These are phyloP conservation scores for Poecilus cupreus DNA, from an alignment of 2,888 invertebrate genomes.

Conservation along the genomic window DNA sequence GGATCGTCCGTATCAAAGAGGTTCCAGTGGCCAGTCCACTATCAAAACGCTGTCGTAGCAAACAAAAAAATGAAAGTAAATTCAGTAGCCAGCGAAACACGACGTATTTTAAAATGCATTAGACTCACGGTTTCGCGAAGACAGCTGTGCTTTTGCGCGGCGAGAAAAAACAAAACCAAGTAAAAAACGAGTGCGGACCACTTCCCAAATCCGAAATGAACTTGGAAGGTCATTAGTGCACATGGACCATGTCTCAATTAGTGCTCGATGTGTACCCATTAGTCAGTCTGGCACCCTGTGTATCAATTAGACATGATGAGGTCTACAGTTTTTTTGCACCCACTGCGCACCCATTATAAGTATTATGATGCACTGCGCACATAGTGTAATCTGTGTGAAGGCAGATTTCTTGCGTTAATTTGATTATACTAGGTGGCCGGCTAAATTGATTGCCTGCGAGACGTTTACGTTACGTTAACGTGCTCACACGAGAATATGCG, in stretches of 20 bases:
- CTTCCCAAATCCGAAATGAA: constrained; percentile 52
- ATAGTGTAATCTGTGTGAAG: constrained; percentile 41
- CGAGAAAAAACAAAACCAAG: constrained; percentile 27
- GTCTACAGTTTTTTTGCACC: constrained; percentile 47
- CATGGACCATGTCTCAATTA: constrained; percentile 51
- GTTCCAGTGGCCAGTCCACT: neutral
- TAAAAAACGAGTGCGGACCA: constrained; percentile 39
- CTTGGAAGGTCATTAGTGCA: constrained; percentile 49
- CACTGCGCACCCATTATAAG: constrained; percentile 28
- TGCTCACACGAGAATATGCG: constrained; percentile 9
- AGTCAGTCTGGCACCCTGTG: constrained; percentile 54
- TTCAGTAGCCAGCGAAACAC: constrained; percentile 43
- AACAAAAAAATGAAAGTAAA: neutral
- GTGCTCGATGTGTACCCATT: constrained; percentile 42
- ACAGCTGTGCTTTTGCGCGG: constrained; percentile 17
- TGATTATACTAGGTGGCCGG: constrained; percentile 22
- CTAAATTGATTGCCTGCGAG: constrained; percentile 29
- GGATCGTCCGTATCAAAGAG: constrained; percentile 22
- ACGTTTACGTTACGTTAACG: neutral
- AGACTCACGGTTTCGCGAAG: constrained; percentile 20
- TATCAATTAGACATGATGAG: constrained; percentile 55
- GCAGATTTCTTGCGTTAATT: constrained; percentile 34
- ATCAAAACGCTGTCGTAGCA: neutral
- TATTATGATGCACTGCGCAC: constrained; percentile 19
- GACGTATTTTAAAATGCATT: constrained; percentile 53